Percentiles rank a stretch among this genome's conserved stretches.
Conservation (phyloP, 2,113 vertebrate genomes). For the Planiliza haematocheilus region DNA sequence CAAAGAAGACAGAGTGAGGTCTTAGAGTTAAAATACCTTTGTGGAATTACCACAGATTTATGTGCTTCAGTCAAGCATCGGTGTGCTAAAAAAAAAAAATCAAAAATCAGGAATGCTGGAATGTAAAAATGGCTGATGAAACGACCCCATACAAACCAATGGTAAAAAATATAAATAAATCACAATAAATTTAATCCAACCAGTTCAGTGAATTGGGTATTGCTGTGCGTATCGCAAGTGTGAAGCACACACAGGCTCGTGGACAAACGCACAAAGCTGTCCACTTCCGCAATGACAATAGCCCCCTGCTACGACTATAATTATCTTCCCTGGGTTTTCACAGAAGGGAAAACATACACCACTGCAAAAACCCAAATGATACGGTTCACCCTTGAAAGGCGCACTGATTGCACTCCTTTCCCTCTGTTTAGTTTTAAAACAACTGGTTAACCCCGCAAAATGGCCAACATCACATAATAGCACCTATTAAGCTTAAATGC, state of each 20-base stretch:
- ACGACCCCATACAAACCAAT: neutral
- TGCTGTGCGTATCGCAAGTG: neutral
- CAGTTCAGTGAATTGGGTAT: neutral
- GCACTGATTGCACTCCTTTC: neutral
- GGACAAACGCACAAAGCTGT: neutral
- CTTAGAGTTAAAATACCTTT: neutral
- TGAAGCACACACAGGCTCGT: neutral
- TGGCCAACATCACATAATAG: neutral
- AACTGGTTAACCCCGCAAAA: neutral
- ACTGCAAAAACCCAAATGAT: neutral
- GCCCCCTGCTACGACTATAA: constrained; percentile 10
- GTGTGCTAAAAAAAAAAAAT: neutral
- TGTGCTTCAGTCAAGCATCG: rapidly evolving
- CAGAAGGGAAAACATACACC: neutral
- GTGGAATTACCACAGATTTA: neutral
- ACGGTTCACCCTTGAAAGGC: neutral
- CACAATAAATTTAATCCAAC: neutral
- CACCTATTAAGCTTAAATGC: neutral
- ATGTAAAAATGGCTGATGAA: neutral
- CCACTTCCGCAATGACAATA: neutral
- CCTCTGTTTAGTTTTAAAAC: neutral
- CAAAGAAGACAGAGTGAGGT: neutral
- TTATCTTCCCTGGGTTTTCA: neutral
- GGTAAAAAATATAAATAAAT: neutral
- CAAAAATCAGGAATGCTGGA: too few species aligned